Evolutionary conservation across 2,888 invertebrate genomes (phyloP), one percentile per base, ranked within the genome.

Genomic region (Diplazon laetatorius): DNA sequence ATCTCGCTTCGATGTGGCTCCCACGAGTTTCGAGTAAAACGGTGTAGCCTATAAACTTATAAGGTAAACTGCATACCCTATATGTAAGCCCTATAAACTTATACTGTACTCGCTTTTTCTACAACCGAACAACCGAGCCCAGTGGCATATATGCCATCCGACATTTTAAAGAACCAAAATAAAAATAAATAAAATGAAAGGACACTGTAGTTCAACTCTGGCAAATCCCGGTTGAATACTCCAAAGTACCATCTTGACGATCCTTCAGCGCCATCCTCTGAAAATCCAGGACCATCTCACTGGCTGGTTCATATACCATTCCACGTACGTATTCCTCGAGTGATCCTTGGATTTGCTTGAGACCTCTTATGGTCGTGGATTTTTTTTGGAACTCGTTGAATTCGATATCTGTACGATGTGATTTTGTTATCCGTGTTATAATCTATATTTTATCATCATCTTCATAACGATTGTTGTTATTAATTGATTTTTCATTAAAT

Each of bases 81-180:
- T n/a, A n/a, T n/a, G n/a, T 44, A 30, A 42, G 37, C 44, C n/a
- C 30, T 42, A 65, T 52, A 37, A 39, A 60, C 65, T 65, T 70
- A 37, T 66, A 71, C 52, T 9, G 71, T 59, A 76, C 66, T 76
- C 65, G 35, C 66, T 65, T 76, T 60, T 66, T 59, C 16, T 16
- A 10, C 50, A 16, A 71, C 60, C 44, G 71, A 71, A 71, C 48
- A 39, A 59, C 42, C 35, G 65, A 76, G 50, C 71, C 59, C 37
- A 42, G 16, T 39, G 22, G n/a, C 63, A 44, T 68, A 55, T 62
- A 55, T 62, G 62, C 63, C 57, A 57, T n/a, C 52, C 60, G 55
- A 46, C 50, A 22, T 73, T 57, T 42, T 14, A 10, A 50, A 10
- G 16, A 16, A n/a, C n/a, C n/a, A n/a, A n/a, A n/a, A n/a, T n/a